These are phyloP conservation scores for Zeus faber DNA, from an alignment of 2,113 vertebrate species.

Conservation along the genomic window DNA sequence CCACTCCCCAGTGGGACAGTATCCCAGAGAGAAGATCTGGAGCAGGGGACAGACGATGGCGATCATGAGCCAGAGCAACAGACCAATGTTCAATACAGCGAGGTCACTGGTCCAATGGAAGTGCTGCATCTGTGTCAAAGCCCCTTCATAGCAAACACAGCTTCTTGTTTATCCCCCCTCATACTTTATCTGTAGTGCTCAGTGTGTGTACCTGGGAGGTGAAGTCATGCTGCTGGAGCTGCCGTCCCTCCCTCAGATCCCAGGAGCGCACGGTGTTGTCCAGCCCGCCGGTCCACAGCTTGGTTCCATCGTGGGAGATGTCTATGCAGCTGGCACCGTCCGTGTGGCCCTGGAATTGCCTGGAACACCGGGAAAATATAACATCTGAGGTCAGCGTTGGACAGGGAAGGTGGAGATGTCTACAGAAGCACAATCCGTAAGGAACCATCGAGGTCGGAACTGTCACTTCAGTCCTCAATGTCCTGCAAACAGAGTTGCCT, in stretches of 20 bases:
- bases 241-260: constrained; percentile 92
- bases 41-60: neutral
- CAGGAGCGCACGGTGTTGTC: constrained; percentile 97
- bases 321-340: constrained; percentile 97
- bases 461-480: too few relatives aligned
- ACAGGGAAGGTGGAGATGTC: too few relatives aligned
- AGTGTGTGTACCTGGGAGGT: constrained; percentile 86
- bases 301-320: constrained; percentile 94
- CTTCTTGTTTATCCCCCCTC: neutral
- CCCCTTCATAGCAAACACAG: too few relatives aligned
- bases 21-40: constrained; percentile 94
- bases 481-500: too few relatives aligned
- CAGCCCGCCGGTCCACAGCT: constrained; percentile 93
- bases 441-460: too few relatives aligned
- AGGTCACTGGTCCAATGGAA: too few relatives aligned
- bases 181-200: neutral
- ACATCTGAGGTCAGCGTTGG: too few relatives aligned
- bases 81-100: too few relatives aligned
- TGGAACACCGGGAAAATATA: too few relatives aligned
- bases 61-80: too few relatives aligned
- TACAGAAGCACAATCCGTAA: too few relatives aligned
- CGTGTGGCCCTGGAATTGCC: constrained; percentile 97
- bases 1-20: constrained; percentile 97
- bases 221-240: constrained; percentile 97
- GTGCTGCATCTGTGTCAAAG: too few relatives aligned